Evolutionary conservation across 2,113 vertebrate genomes (phyloP), one percentile per base, ranked within the genome.

Genomic region (Vulpes lagopus): DNA sequence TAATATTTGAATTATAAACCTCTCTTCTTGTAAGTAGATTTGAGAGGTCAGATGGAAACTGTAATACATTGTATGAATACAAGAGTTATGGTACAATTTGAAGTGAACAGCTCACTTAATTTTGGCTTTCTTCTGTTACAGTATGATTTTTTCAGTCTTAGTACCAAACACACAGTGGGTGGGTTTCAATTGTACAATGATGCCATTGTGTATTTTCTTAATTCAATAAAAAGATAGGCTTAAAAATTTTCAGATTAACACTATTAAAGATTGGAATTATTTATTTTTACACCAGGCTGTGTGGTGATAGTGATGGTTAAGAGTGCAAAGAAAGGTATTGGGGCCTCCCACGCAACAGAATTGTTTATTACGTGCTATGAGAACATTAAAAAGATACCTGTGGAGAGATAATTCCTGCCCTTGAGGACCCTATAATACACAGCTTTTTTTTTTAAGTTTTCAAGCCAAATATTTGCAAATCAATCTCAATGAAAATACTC

Each of bases 1-100:
- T 90, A 96, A 88, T 88, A 93, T 93, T 92, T 85, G 71, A 97
- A 96, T 96, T 93, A 76, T 95, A 96, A 97, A 95, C 60, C 35
- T 95, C 49, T 96, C 80, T 97, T 97, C 94, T 92, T 94, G 30
- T 83, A 89, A 97, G 73, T 69, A 92, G 92, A 86, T 90, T 91
- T 65, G 71, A 83, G 67, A 60, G 78, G 84, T 96, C 80, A 93
- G 69, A 55, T 91, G 81, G 76, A 90, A 95, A 78, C 80, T 73
- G 84, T 35, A 87, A 71, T 71, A 57, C 16, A 69, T 55, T 73
- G 59, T 35, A 30, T 69, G 30, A 81, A 91, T 74, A 59, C 43
- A 64, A n/a, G 57, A 88, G 32, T 74, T 83, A 91, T 87, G 57
- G 64, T 84, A n/a, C 69, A 84, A 81, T 91, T 95, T 95, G 67